A percentile compares a stretch with the other conserved stretches of the same genome.
These are phyloP conservation scores for Uria aalge DNA, from an alignment of 2,113 vertebrate species.

Conservation along the genomic window DNA sequence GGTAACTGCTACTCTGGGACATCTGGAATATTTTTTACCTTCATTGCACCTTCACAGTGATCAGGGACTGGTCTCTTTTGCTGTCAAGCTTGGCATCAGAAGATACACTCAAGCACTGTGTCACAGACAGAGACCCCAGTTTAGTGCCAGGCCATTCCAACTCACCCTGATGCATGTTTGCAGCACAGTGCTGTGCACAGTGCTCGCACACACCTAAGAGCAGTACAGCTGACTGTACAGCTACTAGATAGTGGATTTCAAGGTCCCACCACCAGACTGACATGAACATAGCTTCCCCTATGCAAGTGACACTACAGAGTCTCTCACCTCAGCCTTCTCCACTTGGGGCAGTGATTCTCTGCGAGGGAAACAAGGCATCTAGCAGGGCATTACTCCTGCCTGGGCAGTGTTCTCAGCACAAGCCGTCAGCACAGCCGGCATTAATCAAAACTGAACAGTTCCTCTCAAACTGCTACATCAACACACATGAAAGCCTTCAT, in stretches of 20 bases:
- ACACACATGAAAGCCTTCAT: background rate
- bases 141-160: background rate
- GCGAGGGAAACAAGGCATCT: background rate
- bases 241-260: fast-evolving
- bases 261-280: background rate
- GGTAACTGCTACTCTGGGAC: background rate
- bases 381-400: background rate
- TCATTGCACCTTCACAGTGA: background rate
- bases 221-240: background rate
- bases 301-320: background rate
- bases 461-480: background rate
- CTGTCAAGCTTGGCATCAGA: background rate
- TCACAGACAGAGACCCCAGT: background rate
- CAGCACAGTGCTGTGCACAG: fast-evolving
- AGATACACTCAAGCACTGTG: background rate
- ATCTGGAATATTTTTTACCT: background rate
- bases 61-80: background rate
- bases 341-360: background rate
- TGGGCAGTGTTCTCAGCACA: background rate
- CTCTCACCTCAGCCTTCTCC: background rate
- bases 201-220: background rate
- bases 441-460: background rate
- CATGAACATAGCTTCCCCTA: fast-evolving
- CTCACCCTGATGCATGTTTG: background rate
- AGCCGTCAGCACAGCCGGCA: background rate